Conservation (phyloP, 2,888 invertebrate species). For the Eretmocerus hayati region DNA sequence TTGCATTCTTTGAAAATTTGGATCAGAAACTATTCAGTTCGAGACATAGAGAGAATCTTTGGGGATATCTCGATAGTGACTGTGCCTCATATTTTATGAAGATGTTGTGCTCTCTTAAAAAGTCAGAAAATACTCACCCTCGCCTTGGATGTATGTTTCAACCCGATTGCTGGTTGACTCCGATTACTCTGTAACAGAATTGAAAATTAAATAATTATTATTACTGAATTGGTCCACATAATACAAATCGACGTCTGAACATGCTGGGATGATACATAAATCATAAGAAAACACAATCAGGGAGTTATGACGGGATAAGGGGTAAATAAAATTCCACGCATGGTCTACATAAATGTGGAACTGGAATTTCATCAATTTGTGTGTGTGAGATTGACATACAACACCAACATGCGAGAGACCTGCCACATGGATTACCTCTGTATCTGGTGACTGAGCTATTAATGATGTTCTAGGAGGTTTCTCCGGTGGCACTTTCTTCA, state of each 20-base stretch:
- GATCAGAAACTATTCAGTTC: no score
- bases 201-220: background rate
- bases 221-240: background rate
- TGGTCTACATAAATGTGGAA: background rate
- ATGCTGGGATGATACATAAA: background rate
- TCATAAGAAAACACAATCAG: background rate
- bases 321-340: no score
- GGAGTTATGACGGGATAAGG: no score
- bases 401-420: background rate
- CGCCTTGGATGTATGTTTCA: conserved; percentile 61
- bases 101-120: background rate
- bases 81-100: no score
- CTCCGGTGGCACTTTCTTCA: conserved; percentile 44
- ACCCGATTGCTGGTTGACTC: conserved; percentile 61
- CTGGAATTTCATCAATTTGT: background rate
- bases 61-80: no score
- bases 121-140: conserved; percentile 51
- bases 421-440: conserved; percentile 36
- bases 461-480: conserved; percentile 44
- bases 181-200: conserved; percentile 57
- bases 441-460: conserved; percentile 42
- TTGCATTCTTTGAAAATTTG: no score
- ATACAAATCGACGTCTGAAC: background rate
- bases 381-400: background rate
- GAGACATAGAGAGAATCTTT: no score